Conservation (phyloP, 2,113 vertebrate genomes). For the Antechinus flavipes region DNA sequence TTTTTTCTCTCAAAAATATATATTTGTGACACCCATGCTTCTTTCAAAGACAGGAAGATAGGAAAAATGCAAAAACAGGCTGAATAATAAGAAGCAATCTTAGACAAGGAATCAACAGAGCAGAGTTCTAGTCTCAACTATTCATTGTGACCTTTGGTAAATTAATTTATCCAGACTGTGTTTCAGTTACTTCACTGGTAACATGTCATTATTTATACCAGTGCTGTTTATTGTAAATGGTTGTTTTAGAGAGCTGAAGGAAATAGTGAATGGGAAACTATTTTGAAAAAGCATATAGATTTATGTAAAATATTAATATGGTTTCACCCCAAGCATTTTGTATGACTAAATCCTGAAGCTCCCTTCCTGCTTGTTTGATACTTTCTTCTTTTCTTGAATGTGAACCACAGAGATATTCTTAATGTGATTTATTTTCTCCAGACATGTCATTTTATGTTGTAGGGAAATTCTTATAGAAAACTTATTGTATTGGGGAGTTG, state of each 20-base stretch:
- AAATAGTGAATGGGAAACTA: not conserved
- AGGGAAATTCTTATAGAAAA: not conserved
- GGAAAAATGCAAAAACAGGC: not conserved
- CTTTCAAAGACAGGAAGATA: not conserved
- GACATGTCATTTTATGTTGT: not conserved
- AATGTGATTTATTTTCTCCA: not conserved
- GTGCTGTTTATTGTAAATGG: not conserved
- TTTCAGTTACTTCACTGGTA: constrained; percentile 4
- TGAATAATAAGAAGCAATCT: not conserved
- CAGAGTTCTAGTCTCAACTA: not conserved
- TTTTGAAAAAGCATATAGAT: constrained; percentile 14
- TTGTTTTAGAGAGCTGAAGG: not conserved
- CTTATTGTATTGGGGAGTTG: not conserved
- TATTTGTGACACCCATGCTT: not conserved
- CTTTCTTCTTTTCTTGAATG: constrained; percentile 20
- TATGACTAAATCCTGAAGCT: not conserved
- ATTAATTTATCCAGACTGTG: not conserved
- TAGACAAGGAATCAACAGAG: not conserved
- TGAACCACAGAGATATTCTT: not conserved
- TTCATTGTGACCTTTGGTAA: not conserved
- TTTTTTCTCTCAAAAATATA: not conserved
- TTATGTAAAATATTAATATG: not conserved
- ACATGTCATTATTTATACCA: not conserved
- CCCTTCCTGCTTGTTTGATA: not conserved
- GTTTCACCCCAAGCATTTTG: not conserved